Percentiles rank a stretch among this genome's conserved stretches.
These are phyloP conservation scores for Lucilia sericata DNA, from an alignment of 1,140 invertebrate genomes.

Conservation along the genomic window DNA sequence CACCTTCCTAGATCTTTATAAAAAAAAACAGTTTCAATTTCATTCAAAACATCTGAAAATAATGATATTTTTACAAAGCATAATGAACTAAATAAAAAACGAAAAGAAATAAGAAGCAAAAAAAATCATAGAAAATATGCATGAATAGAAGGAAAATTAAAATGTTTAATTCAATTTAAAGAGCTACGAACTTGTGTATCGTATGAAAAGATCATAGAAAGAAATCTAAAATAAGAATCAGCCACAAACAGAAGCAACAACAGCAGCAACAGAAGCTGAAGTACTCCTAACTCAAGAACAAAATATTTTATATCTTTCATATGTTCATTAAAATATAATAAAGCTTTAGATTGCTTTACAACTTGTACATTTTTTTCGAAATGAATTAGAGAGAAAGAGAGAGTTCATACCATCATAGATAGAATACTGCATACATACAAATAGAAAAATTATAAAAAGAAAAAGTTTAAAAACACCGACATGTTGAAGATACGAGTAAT, in stretches of 20 bases:
- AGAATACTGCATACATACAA: too few relatives aligned
- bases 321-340: conserved; percentile 19
- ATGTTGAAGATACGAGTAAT: too few relatives aligned
- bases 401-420: not conserved
- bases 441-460: too few relatives aligned
- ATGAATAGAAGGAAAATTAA: not conserved
- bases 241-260: not conserved
- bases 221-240: not conserved
- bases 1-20: not conserved
- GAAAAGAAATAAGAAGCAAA: not conserved
- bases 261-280: not conserved
- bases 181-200: not conserved
- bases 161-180: conserved; percentile 16
- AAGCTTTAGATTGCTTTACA: conserved; percentile 15
- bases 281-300: not conserved
- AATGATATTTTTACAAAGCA: not conserved
- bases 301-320: not conserved
- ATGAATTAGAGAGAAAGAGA: not conserved
- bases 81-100: not conserved
- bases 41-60: not conserved
- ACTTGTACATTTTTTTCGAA: conserved; percentile 12
- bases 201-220: conserved; percentile 3
- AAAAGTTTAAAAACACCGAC: too few relatives aligned
- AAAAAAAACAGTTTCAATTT: not conserved
- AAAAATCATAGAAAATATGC: too few relatives aligned